Evolutionary conservation across 2,113 vertebrate genomes (phyloP), one percentile per base, ranked within the genome.

Genomic region (Cheilinus undulatus): DNA sequence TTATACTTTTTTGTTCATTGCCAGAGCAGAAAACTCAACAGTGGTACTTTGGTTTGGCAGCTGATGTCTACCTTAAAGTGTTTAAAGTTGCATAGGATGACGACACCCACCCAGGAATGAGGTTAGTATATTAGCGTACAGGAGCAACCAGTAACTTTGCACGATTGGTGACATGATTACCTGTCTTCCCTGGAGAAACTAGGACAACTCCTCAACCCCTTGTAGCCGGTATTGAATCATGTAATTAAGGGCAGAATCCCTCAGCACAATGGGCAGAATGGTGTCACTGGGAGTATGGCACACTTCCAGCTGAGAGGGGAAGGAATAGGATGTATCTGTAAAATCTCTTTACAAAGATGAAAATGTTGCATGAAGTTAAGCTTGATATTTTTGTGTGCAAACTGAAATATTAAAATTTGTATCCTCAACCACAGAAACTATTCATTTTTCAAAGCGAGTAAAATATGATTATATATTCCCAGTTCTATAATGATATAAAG

Each of bases 231-330:
- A 74, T 22, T 57, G 73, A 75, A 49, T 81, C 79, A 66, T 80
- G 89, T 92, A 88, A 90, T 89, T 91, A 92, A 88, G 52, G 32
- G 22, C 56, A 66, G 74, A 77, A 54, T 88, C 86, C 76, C 49
- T 91, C 89, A 84, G 32, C 86, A 58, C 60, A 7, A 34, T 22
- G 50, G 48, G 60, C 36, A 34, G 28, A 50, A 51, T 23, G 61
- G 52, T 75, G 74, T 82, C 72, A 83, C 43, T 23, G 48, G 34
- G 45, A 54, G 70, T 7, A 57, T 78, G 64, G 23, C 42, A 60
- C 51, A 58, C 64, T 34, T 69, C 38, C 54, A 13, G 22, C 30
- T 30, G 2, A 54, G 11, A 3, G 17, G 26, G 13, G 17, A 40
- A 11, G 69, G 51, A 77, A 64, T 59, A 57, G 8, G 12, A 61